Evolutionary conservation across 2,888 invertebrate species (phyloP).

Genomic region (Baccha elongata): DNA sequence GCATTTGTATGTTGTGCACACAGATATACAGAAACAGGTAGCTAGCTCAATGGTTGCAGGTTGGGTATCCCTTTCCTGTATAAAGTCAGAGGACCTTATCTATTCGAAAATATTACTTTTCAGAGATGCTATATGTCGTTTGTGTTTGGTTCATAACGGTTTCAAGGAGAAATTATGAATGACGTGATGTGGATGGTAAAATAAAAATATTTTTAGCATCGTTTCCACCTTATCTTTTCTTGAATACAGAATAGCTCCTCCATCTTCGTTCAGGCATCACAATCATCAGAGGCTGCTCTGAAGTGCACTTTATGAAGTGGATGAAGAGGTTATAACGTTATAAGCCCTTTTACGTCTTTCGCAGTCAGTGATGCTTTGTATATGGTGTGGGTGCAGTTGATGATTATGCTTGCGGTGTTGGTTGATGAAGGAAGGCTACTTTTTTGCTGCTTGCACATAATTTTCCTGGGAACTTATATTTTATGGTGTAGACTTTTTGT

Average conservation of each 20-base stretch:
- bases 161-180: constrained; percentile 73
- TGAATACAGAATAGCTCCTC: constrained; percentile 16
- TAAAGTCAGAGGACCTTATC: constrained; percentile 68
- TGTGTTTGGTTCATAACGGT: constrained; percentile 63
- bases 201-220: constrained; percentile 29
- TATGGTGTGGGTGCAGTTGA: constrained; percentile 32
- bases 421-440: constrained; percentile 44
- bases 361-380: constrained; percentile 65
- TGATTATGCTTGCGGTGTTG: constrained; percentile 38
- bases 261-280: background rate
- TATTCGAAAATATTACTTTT: constrained; percentile 60
- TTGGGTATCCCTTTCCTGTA: background rate
- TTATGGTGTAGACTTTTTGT: constrained; percentile 60
- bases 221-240: constrained; percentile 26
- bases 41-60: too few relatives aligned
- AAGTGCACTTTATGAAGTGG: constrained; percentile 74
- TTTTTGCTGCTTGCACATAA: constrained; percentile 52
- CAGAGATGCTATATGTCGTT: constrained; percentile 53
- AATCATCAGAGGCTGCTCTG: constrained; percentile 47
- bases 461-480: constrained; percentile 63
- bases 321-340: constrained; percentile 73
- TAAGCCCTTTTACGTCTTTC: constrained; percentile 72
- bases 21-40: constrained; percentile 2
- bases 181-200: constrained; percentile 70
- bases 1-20: constrained; percentile 2